Percentiles rank a stretch among this genome's conserved stretches.
These are phyloP conservation scores for Aplysia californica DNA, from an alignment of 1,140 invertebrate species.

Conservation along the genomic window DNA sequence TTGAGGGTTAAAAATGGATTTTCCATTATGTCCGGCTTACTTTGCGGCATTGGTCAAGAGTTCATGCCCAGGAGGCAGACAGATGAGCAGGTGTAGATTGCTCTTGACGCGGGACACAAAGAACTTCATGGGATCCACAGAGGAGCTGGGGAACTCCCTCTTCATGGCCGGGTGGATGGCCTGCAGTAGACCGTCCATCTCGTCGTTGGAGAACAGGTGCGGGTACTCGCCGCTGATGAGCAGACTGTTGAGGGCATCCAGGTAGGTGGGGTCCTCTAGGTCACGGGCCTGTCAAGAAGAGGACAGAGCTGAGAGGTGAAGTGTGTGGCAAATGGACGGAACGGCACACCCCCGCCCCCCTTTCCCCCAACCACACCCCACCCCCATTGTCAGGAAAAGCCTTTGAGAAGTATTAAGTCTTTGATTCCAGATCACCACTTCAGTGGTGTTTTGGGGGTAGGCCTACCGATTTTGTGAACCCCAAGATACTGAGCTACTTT, in stretches of 20 bases:
- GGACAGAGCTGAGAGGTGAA: too few species aligned
- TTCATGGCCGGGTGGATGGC: slow-evolving; percentile 65
- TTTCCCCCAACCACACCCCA: too few species aligned
- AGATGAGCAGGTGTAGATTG: slow-evolving; percentile 66
- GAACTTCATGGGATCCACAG: slow-evolving; percentile 65
- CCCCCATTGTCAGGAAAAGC: too few species aligned
- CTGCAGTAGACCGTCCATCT: slow-evolving; percentile 66
- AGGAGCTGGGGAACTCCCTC: slow-evolving; percentile 61
- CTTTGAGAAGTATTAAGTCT: too few species aligned
- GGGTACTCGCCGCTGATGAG: slow-evolving; percentile 66
- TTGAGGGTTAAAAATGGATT: background rate
- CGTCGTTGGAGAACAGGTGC: slow-evolving; percentile 67
- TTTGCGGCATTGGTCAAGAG: slow-evolving; percentile 58
- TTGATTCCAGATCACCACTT: too few species aligned
- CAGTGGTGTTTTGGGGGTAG: too few species aligned
- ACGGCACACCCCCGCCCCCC: too few species aligned
- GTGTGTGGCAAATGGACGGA: too few species aligned
- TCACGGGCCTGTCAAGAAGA: slow-evolving; percentile 59
- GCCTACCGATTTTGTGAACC: too few species aligned
- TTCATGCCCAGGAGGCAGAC: slow-evolving; percentile 59
- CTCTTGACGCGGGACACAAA: slow-evolving; percentile 65
- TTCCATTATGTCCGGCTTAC: too few species aligned
- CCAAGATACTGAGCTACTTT: too few species aligned
- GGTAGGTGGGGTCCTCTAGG: slow-evolving; percentile 57
- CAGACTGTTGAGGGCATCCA: slow-evolving; percentile 67